Evolutionary conservation across 1,140 invertebrate species (phyloP).

Genomic region (Orchesella cincta): DNA sequence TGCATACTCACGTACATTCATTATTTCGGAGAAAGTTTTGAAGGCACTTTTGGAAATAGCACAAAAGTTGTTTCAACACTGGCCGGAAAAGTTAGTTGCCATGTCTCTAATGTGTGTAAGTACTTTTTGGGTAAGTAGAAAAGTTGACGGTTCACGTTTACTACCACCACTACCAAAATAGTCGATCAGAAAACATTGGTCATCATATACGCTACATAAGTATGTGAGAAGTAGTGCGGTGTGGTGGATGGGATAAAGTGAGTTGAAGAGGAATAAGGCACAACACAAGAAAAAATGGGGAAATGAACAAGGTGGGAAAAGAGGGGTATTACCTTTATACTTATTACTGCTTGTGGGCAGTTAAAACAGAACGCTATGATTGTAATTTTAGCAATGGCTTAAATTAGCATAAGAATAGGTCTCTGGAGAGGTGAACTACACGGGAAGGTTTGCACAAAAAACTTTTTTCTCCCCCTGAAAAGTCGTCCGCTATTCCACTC

Average conservation of each 20-base stretch:
- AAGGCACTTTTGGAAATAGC: no score
- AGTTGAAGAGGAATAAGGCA: no score
- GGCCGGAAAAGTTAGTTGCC: no score
- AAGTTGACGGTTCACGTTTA: slow-evolving; percentile 4
- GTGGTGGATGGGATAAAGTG: no score
- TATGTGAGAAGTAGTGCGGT: not conserved
- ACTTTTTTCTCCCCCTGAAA: not conserved
- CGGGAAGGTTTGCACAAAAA: not conserved
- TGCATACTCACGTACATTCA: no score
- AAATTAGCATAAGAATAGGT: slow-evolving; percentile 26
- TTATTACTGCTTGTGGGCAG: not conserved
- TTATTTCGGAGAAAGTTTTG: no score
- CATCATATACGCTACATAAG: not conserved
- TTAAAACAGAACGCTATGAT: slow-evolving; percentile 9
- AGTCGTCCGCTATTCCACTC: not conserved
- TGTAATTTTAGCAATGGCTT: slow-evolving; percentile 10
- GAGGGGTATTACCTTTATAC: not conserved
- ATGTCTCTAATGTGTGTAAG: not conserved
- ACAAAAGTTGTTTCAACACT: not conserved
- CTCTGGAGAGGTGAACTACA: not conserved
- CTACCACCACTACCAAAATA: no score
- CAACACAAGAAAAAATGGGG: no score
- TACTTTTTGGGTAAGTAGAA: not conserved
- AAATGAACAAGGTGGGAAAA: no score
- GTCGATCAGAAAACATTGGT: slow-evolving; percentile 3